phyloP scores from a whole-genome alignment of 2,113 vertebrate genomes.

The Labrus mixtus region DNA sequence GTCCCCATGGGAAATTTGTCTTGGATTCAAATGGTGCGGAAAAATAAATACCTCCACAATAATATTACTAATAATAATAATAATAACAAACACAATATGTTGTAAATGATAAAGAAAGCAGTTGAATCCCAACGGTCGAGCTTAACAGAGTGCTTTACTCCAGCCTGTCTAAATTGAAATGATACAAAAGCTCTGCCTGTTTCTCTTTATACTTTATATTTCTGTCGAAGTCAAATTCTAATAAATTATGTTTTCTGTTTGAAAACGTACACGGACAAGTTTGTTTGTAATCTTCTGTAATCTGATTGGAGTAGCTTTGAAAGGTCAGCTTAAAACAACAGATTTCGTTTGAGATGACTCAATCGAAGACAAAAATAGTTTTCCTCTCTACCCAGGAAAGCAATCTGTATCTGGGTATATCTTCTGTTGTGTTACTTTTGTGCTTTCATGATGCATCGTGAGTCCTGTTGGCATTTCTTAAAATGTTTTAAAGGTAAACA shows the following conservation, averaged over 20 bases:
- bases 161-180: not conserved
- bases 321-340: slow-evolving; percentile 52
- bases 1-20: too few species aligned
- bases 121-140: too few species aligned
- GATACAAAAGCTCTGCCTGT: not conserved
- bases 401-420: not conserved
- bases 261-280: slow-evolving; percentile 10
- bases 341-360: slow-evolving; percentile 48
- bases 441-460: not conserved
- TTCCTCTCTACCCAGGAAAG: not conserved
- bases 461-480: not conserved
- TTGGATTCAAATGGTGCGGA: too few species aligned
- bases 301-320: slow-evolving; percentile 50
- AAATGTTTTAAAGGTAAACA: not conserved
- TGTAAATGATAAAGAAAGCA: too few species aligned
- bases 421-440: not conserved
- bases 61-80: too few species aligned
- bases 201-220: not conserved
- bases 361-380: slow-evolving; percentile 10
- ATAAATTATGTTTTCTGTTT: not conserved
- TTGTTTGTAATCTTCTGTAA: slow-evolving; percentile 50
- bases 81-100: too few species aligned
- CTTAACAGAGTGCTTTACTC: too few species aligned
- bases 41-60: too few species aligned
- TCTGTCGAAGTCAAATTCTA: not conserved